Evolutionary conservation across 2,888 invertebrate species (phyloP).

Genomic region (Drosophila cyrtoloma): DNA sequence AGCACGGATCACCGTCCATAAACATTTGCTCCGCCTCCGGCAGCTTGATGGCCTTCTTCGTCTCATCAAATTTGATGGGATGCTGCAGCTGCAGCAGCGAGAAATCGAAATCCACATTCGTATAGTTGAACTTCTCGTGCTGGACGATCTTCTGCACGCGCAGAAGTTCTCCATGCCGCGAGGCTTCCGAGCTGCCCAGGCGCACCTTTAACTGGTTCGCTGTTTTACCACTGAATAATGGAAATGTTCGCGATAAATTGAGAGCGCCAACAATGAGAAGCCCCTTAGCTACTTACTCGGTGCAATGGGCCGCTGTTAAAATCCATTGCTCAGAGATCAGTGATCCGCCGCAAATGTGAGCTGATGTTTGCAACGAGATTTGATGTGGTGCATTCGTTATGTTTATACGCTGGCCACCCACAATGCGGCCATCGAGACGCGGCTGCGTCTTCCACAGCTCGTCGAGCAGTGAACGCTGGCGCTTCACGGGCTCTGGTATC

Average conservation of each 20-base stretch:
- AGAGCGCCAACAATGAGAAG: background rate
- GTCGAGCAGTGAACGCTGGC: conserved; percentile 43
- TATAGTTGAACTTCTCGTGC: conserved; percentile 87
- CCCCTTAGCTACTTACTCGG: conserved; percentile 70
- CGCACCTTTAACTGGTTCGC: conserved; percentile 84
- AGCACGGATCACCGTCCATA: conserved; percentile 81
- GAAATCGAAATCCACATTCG: conserved; percentile 87
- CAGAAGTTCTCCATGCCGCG: conserved; percentile 86
- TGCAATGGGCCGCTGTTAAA: conserved; percentile 85
- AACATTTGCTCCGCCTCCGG: conserved; percentile 79
- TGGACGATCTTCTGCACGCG: conserved; percentile 86
- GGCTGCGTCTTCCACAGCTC: conserved; percentile 61
- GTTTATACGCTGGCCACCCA: conserved; percentile 84
- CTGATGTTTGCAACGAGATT: conserved; percentile 82
- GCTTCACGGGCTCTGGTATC: conserved; percentile 68
- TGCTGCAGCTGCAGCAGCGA: conserved; percentile 87
- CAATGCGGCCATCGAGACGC: conserved; percentile 84
- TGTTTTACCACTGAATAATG: conserved; percentile 67
- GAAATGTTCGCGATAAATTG: accelerated
- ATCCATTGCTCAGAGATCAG: conserved; percentile 84
- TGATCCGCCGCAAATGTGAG: conserved; percentile 85
- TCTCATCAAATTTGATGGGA: conserved; percentile 86
- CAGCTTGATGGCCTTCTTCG: conserved; percentile 85
- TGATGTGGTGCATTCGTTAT: conserved; percentile 85
- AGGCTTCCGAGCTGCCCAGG: conserved; percentile 86